phyloP scores from a whole-genome alignment of 2,797 vertebrate species.

The Falco rusticolus region DNA sequence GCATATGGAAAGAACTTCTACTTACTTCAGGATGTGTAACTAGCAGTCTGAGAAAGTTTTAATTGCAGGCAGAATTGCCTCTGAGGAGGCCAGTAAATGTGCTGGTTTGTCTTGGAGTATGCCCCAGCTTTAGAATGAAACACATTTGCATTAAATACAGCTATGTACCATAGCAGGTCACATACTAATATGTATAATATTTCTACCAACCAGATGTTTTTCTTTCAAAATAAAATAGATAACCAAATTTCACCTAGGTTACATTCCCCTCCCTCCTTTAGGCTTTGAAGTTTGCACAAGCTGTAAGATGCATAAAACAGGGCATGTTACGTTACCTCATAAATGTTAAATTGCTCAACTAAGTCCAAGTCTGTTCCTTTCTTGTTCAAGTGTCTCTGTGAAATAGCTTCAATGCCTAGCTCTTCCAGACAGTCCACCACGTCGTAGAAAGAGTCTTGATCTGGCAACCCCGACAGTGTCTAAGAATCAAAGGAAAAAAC shows the following conservation, averaged over 20 bases:
- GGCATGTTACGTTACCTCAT: slow-evolving; percentile 85
- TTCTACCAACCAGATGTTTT: slow-evolving; percentile 39
- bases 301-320: slow-evolving; percentile 34
- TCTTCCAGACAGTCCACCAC: slow-evolving; percentile 97
- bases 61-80: not conserved
- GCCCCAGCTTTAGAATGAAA: not conserved
- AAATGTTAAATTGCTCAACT: slow-evolving; percentile 95
- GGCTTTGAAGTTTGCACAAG: slow-evolving; percentile 37
- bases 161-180: not conserved
- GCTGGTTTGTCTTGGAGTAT: slow-evolving; percentile 2
- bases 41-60: slow-evolving; percentile 26
- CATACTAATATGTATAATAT: not conserved
- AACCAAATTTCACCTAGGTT: slow-evolving; percentile 44
- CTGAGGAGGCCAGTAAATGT: not conserved
- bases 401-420: slow-evolving; percentile 87
- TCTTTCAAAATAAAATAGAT: slow-evolving; percentile 53
- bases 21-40: not conserved
- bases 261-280: not conserved
- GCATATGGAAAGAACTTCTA: not conserved
- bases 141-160: not conserved
- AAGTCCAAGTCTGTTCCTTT: slow-evolving; percentile 96
- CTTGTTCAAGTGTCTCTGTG: slow-evolving; percentile 90
- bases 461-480: slow-evolving; percentile 91
- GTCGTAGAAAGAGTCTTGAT: slow-evolving; percentile 96
- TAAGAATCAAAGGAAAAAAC: slow-evolving; percentile 73